Evolutionary conservation across 1,140 invertebrate species (phyloP).

Genomic region (Sycobia sp.): DNA sequence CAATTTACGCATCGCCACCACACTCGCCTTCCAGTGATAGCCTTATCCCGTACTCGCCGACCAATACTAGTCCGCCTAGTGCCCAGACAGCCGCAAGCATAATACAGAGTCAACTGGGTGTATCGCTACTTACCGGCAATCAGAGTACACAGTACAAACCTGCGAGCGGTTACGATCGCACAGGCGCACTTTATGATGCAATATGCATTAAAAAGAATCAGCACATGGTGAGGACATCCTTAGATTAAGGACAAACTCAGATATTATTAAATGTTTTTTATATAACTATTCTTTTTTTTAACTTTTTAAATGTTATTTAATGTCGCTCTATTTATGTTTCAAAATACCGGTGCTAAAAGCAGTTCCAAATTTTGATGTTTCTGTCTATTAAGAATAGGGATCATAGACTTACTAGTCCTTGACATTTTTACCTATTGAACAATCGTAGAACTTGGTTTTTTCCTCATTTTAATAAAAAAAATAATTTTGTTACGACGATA

Average conservation of each 20-base stretch:
- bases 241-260: no score
- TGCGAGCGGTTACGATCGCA: slow-evolving; percentile 52
- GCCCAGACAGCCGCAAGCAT: slow-evolving; percentile 57
- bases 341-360: no score
- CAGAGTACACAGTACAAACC: slow-evolving; percentile 56
- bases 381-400: no score
- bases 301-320: not conserved
- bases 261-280: not conserved
- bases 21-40: slow-evolving; percentile 80
- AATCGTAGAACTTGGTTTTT: no score
- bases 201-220: slow-evolving; percentile 57
- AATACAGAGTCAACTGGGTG: slow-evolving; percentile 57
- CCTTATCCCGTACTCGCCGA: slow-evolving; percentile 59
- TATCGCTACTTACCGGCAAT: slow-evolving; percentile 53
- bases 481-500: no score
- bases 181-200: slow-evolving; percentile 56
- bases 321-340: no score
- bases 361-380: no score
- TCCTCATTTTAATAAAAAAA: no score
- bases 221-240: slow-evolving; percentile 2
- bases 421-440: no score
- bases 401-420: no score
- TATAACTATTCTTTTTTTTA: not conserved
- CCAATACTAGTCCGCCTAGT: slow-evolving; percentile 57
- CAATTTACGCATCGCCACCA: slow-evolving; percentile 82